A percentile compares a stretch with the other conserved stretches of the same genome.
Conservation (phyloP, 2,888 invertebrate genomes). For the Caenorhabditis macrosperma region DNA sequence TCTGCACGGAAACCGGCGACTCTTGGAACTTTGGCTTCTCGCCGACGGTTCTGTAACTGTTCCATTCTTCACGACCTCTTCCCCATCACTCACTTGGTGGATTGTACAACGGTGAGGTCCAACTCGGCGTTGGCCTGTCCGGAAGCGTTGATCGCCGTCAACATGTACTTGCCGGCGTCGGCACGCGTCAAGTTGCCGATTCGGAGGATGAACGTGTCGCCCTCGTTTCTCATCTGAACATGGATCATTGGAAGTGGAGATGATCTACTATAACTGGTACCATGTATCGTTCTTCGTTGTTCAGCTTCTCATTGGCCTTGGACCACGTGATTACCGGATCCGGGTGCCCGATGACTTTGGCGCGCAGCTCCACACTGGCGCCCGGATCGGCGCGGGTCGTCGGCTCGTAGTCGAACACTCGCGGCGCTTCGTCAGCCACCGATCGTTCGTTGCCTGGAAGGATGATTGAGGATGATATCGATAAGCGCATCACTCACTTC, state of each 20-base stretch:
- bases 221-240: constrained; percentile 70
- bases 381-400: constrained; percentile 64
- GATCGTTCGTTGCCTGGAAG: constrained; percentile 65
- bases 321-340: constrained; percentile 76
- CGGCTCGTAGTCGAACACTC: constrained; percentile 64
- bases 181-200: constrained; percentile 64
- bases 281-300: constrained; percentile 66
- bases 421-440: constrained; percentile 67
- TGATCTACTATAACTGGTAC: constrained; percentile 30
- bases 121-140: constrained; percentile 61
- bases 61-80: neutral
- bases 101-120: constrained; percentile 62
- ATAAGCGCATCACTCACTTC: constrained; percentile 52
- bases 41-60: constrained; percentile 57
- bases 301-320: constrained; percentile 43
- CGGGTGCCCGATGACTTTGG: constrained; percentile 70
- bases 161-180: constrained; percentile 72
- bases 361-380: constrained; percentile 64
- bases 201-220: constrained; percentile 71
- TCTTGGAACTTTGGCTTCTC: constrained; percentile 71
- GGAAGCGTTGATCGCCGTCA: constrained; percentile 73
- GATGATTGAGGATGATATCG: no score
- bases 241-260: neutral
- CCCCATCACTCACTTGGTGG: constrained; percentile 51
- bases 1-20: constrained; percentile 73